phyloP scores from a whole-genome alignment of 2,113 vertebrate species.

The Lipophrys pholis region DNA sequence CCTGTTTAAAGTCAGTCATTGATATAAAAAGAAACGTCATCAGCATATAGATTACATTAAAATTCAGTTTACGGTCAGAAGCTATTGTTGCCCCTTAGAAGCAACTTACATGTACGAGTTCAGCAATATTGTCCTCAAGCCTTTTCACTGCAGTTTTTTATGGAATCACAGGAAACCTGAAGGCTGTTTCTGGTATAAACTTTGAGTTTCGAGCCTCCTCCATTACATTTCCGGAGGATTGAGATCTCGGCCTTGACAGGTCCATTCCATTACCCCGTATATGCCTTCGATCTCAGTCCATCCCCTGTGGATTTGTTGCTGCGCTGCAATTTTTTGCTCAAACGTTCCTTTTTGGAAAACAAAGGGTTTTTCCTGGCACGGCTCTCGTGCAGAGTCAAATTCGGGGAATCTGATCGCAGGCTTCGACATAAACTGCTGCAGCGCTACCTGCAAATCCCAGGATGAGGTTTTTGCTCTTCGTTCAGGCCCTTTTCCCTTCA shows the following conservation, averaged over 20 bases:
- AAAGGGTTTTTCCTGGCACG: not conserved
- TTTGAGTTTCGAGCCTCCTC: not conserved
- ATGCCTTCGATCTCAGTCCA: not conserved
- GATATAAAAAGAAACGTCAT: no score
- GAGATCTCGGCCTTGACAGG: not conserved
- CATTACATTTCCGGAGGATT: not conserved
- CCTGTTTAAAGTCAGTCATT: no score
- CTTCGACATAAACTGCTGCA: not conserved
- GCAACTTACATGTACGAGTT: no score
- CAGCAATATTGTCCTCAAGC: no score
- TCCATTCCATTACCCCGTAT: not conserved
- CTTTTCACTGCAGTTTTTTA: no score
- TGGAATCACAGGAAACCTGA: not conserved
- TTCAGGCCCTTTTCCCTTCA: not conserved
- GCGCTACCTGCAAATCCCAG: not conserved
- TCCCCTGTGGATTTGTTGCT: not conserved
- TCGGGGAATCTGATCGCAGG: not conserved
- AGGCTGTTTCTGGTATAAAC: not conserved
- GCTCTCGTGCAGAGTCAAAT: not conserved
- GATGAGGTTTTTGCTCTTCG: not conserved
- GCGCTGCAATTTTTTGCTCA: not conserved
- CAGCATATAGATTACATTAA: no score
- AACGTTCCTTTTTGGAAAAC: not conserved
- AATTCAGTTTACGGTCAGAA: no score
- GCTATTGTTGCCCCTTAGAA: no score